Evolutionary conservation across 2,113 vertebrate genomes (phyloP), one percentile per base, ranked within the genome.

Genomic region (Psilopsiagon aymara): DNA sequence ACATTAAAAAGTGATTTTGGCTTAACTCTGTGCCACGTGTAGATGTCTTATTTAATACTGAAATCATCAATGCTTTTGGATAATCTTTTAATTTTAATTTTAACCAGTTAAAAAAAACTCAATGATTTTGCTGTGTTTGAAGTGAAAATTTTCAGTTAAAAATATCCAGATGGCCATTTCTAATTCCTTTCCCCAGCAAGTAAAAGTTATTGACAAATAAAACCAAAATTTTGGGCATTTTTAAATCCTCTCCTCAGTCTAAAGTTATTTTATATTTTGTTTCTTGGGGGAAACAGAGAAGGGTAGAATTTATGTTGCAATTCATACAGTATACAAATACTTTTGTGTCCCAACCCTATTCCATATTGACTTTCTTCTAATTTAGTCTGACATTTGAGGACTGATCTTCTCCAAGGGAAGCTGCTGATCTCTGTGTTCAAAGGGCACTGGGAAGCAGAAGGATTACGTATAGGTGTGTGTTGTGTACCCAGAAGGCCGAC

Each of bases 391-490:
- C 25, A 9, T 82, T 90, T 63, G 51, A 77, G 33, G 64, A 55
- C 76, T 82, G 57, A 53, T 74, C 49, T 46, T 46, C 49, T 78
- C 59, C 7, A 17, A 7, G 63, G 20, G 63, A 43, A 60, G 25
- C 49, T 49, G 35, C 64, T 44, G 74, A 19, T 16, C 39, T n/a
- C 39, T 33, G 21, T 68, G 35, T 33, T 44, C 33, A 14, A 10
- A 80, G 29, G 27, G 27, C 1, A 1, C 20, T 31, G 35, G n/a
- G 39, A 69, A 46, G 62, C 47, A 52, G n/a, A 37, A 64, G 43
- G 43, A 18, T 43, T 2, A 4, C 8, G 2, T 2, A 1, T 14
- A 37, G 16, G 14, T 25, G 28, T 20, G 13, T 2, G 1, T 6
- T 35, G 44, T 13, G 19, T 62, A 24, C 28, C 39, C 44, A 24